A percentile compares a stretch with the other conserved stretches of the same genome.
Evolutionary conservation across 35 echinoderm and acorn worm genomes (phyloP).

Genomic region (Heliocidaris erythrogramma): DNA sequence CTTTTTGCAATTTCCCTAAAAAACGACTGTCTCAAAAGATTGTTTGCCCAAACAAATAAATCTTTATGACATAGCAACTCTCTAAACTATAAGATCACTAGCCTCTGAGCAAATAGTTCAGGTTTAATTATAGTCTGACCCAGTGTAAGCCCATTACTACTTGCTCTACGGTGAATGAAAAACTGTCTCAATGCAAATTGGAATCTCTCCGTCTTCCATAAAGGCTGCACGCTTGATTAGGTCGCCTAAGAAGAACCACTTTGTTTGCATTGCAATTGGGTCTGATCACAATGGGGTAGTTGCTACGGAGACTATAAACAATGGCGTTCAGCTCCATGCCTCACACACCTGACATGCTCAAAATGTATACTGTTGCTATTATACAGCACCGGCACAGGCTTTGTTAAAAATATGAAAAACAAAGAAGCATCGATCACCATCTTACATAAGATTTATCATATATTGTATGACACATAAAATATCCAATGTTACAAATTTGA

Average conservation of each 20-base stretch:
- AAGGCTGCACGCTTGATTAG: not conserved
- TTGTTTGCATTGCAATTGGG: not conserved
- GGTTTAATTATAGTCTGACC: not conserved
- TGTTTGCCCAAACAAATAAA: not conserved
- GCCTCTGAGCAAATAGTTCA: not conserved
- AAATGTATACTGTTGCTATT: not conserved
- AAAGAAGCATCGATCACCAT: not conserved
- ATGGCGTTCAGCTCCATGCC: not conserved
- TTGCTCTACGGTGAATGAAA: not conserved
- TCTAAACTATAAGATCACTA: not conserved
- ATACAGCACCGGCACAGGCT: not conserved
- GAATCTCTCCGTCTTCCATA: not conserved
- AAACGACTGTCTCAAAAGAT: not conserved
- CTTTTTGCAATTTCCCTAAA: not conserved
- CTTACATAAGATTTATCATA: no score
- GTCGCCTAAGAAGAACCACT: not conserved
- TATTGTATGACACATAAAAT: no score
- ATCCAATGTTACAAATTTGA: no score
- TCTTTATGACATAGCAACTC: not conserved
- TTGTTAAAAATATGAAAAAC: not conserved
- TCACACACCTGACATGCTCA: not conserved
- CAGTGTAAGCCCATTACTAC: not conserved
- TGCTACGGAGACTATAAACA: not conserved
- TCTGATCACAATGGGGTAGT: not conserved
- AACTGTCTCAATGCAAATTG: not conserved